Evolutionary conservation across 2,113 vertebrate species (phyloP), one percentile per base, ranked within the genome.

Genomic region (Limnothrissa miodon): DNA sequence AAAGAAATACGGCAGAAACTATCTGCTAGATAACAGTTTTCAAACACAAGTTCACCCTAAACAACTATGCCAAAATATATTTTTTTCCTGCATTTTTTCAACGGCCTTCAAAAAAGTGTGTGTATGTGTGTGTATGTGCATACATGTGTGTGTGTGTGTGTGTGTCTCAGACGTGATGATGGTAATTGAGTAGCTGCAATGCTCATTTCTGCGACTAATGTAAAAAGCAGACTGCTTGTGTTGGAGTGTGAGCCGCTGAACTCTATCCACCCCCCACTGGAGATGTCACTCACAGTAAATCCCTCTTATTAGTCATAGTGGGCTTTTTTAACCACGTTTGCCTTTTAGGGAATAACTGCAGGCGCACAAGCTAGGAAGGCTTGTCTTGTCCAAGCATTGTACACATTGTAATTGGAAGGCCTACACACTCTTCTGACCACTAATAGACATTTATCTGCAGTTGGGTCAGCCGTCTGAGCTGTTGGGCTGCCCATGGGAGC

Each of bases 181-280:
- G n/a, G n/a, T n/a, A n/a, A n/a, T n/a, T n/a, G n/a, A n/a, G n/a
- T n/a, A n/a, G n/a, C n/a, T n/a, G n/a, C n/a, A n/a, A n/a, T n/a
- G n/a, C n/a, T n/a, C n/a, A n/a, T 36, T 11, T 36, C 25, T 13
- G 3, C 15, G 29, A 80, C 84, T 85, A 80, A 83, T 85, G 45
- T n/a, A 39, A 79, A 83, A 78, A 85, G 23, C 81, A 85, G 56
- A 53, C 53, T 36, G 23, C 17, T 23, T 74, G 23, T 29, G 62
- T 74, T 39, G 25, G 42, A 25, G 29, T 15, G 66, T 42, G 42
- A 4, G 0, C 13, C 10, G 33, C 79, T 80, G 11, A 48, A 45
- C 25, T 80, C 79, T 29, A 4, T 15, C 79, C 79, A 48, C 79
- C 44, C 42, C 29, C 36, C 66, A 29, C 66, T 74, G 25, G 66